A percentile compares a stretch with the other conserved stretches of the same genome.
Evolutionary conservation across 2,888 invertebrate species (phyloP).

Genomic region (Leptopterna dolabrata): DNA sequence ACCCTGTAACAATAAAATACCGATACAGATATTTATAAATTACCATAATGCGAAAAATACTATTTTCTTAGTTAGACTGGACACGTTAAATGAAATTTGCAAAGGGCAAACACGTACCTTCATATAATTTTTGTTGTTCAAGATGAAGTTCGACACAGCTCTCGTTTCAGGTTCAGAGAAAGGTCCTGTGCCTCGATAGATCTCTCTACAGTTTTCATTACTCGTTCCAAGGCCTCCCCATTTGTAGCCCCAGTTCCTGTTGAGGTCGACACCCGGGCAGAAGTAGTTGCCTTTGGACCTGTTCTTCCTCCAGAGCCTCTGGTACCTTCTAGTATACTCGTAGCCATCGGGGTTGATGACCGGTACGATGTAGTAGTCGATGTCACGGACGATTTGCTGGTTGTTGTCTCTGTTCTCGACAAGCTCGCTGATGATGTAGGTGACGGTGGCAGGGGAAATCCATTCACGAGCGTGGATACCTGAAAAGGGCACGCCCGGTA

Average conservation of each 20-base stretch:
- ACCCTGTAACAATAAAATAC: constrained; percentile 69
- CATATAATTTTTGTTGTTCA: constrained; percentile 64
- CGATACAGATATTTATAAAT: constrained; percentile 63
- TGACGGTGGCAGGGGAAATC: constrained; percentile 84
- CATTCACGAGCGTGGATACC: constrained; percentile 92
- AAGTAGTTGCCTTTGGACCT: constrained; percentile 73
- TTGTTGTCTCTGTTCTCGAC: constrained; percentile 77
- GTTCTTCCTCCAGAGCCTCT: constrained; percentile 74
- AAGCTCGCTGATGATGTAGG: constrained; percentile 79
- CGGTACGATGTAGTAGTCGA: constrained; percentile 81
- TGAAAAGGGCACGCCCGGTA: constrained; percentile 47
- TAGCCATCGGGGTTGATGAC: constrained; percentile 83
- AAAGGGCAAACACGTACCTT: constrained; percentile 5
- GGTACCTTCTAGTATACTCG: constrained; percentile 82
- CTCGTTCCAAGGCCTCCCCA: constrained; percentile 91
- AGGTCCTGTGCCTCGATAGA: constrained; percentile 80
- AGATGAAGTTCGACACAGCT: constrained; percentile 72
- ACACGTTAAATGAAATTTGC: too few species aligned
- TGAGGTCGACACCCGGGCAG: constrained; percentile 84
- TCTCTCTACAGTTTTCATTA: constrained; percentile 83
- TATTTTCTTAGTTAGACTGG: too few species aligned
- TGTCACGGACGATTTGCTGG: constrained; percentile 68
- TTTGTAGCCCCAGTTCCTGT: constrained; percentile 87
- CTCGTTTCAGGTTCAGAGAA: constrained; percentile 90
- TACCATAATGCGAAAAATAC: not conserved